Percentiles rank a stretch among this genome's conserved stretches.
Evolutionary conservation across 2,113 vertebrate species (phyloP).

Genomic region (Dascyllus trimaculatus): DNA sequence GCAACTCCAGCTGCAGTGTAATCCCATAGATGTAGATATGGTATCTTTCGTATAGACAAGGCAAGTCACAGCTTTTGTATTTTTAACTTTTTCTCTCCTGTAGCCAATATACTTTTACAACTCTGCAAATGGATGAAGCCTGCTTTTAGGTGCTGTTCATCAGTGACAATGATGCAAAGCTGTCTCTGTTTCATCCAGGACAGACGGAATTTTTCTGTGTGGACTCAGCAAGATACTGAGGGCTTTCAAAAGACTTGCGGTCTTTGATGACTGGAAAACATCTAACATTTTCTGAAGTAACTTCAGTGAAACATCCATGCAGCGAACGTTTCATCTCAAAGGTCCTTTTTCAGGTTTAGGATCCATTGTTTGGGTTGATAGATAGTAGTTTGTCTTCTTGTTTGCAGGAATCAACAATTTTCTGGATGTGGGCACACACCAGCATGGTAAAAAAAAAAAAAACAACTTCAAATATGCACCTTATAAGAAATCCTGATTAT

Average conservation of each 20-base stretch:
- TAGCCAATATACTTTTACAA: conserved; percentile 3
- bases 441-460: not conserved
- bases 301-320: conserved; percentile 40
- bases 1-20: not conserved
- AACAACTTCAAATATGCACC: not conserved
- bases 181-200: conserved; percentile 43
- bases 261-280: conserved; percentile 46
- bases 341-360: conserved; percentile 7
- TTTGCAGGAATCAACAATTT: not conserved
- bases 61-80: not conserved
- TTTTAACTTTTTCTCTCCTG: conserved; percentile 29
- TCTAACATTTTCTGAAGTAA: conserved; percentile 44
- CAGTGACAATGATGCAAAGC: conserved; percentile 36
- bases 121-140: conserved; percentile 12
- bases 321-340: conserved; percentile 30
- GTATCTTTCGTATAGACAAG: not conserved
- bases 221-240: conserved; percentile 30
- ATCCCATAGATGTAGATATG: not conserved
- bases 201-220: conserved; percentile 15
- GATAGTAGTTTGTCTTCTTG: conserved; percentile 4
- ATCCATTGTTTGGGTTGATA: conserved; percentile 16
- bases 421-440: not conserved
- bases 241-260: conserved; percentile 27
- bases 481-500: not conserved
- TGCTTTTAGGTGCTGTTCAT: conserved; percentile 41